Conservation (phyloP, 1,140 invertebrate species). For the Trissolcus basalis region DNA sequence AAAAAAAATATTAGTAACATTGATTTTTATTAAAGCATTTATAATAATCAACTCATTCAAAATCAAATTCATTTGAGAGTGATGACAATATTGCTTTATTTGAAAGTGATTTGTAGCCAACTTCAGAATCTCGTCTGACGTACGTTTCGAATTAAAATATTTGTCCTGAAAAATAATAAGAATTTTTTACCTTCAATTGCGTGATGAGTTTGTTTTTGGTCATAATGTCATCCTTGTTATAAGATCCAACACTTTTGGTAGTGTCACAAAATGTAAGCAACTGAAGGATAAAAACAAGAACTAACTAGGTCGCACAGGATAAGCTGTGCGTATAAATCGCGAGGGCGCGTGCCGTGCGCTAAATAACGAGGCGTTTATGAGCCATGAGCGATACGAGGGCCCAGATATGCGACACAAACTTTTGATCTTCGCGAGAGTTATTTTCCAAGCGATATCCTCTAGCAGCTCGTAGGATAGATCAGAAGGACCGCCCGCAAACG, state of each 20-base stretch:
- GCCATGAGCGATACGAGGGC: conserved; percentile 70
- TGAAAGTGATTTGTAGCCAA: too few species aligned
- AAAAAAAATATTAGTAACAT: too few species aligned
- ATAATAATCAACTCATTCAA: too few species aligned
- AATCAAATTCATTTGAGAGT: too few species aligned
- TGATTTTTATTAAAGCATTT: too few species aligned
- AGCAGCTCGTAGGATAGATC: conserved; percentile 68
- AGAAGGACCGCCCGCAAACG: conserved; percentile 75
- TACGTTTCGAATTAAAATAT: too few species aligned
- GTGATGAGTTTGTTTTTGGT: conserved; percentile 3
- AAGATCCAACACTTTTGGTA: background rate
- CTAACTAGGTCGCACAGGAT: conserved; percentile 11
- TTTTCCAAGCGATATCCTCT: conserved; percentile 65
- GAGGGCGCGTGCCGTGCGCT: conserved; percentile 71
- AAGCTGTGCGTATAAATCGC: conserved; percentile 26
- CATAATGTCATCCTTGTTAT: conserved; percentile 33
- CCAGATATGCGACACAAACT: conserved; percentile 60
- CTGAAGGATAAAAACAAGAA: background rate
- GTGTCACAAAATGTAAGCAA: conserved; percentile 5
- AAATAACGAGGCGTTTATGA: conserved; percentile 76
- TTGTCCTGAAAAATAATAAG: too few species aligned
- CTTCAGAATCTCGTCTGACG: too few species aligned
- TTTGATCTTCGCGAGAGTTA: conserved; percentile 70
- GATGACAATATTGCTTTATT: too few species aligned
- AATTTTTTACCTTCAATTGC: conserved; percentile 25